These are phyloP conservation scores for Netelia melanura DNA, from an alignment of 2,888 invertebrate species.

Conservation along the genomic window DNA sequence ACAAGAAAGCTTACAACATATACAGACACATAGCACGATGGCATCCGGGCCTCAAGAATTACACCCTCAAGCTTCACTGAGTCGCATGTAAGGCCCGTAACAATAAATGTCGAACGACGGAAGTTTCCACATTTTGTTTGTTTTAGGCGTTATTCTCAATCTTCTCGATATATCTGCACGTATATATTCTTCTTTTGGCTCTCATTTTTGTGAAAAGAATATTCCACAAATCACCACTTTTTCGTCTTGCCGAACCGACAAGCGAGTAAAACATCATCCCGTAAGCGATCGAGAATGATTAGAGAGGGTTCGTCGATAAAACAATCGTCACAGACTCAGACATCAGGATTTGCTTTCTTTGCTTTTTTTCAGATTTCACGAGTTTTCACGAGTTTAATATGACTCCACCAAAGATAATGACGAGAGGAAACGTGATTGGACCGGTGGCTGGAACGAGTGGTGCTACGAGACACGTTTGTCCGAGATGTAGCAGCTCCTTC, in stretches of 20 bases:
- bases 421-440: not conserved
- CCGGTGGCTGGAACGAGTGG: not conserved
- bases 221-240: too few species aligned
- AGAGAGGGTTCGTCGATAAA: slow-evolving; percentile 3
- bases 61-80: slow-evolving; percentile 73
- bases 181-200: too few species aligned
- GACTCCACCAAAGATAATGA: slow-evolving; percentile 24
- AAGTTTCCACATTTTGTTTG: not conserved
- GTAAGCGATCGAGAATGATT: not conserved
- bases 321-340: slow-evolving; percentile 11
- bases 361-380: slow-evolving; percentile 3
- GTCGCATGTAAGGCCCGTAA: slow-evolving; percentile 50
- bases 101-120: not conserved
- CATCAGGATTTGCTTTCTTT: slow-evolving; percentile 26
- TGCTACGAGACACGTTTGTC: slow-evolving; percentile 54
- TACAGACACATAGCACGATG: slow-evolving; percentile 78
- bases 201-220: not conserved
- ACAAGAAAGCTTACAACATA: slow-evolving; percentile 78
- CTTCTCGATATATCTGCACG: slow-evolving; percentile 1
- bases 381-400: not conserved
- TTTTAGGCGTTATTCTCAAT: not conserved
- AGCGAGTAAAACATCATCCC: not conserved
- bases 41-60: slow-evolving; percentile 73
- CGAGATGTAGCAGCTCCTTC: slow-evolving; percentile 68
- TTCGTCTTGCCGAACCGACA: too few species aligned